phyloP scores from a whole-genome alignment of 2,113 vertebrate genomes.

The Hylia prasina region DNA sequence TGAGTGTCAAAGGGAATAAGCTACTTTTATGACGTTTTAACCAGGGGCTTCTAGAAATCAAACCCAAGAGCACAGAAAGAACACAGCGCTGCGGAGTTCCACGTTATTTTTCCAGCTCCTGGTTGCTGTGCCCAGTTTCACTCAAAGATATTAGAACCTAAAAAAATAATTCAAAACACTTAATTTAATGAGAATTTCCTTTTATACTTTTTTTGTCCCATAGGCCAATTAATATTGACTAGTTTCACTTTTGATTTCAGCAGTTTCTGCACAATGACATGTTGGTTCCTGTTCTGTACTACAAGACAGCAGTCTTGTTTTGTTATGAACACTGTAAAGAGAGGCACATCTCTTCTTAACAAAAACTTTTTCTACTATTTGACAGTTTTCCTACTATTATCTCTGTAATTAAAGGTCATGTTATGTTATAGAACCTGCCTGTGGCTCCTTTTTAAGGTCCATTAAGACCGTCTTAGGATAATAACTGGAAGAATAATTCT shows the following conservation, averaged over 20 bases:
- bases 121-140: background rate
- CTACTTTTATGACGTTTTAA: background rate
- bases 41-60: background rate
- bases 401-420: background rate
- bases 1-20: background rate
- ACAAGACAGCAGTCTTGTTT: background rate
- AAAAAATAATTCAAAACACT: background rate
- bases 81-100: background rate
- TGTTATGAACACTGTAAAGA: background rate
- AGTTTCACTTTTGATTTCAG: background rate
- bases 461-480: background rate
- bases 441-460: background rate
- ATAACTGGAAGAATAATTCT: background rate
- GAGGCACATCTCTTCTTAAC: background rate
- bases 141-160: background rate
- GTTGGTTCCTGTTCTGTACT: background rate
- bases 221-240: background rate
- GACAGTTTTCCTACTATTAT: background rate
- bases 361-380: background rate
- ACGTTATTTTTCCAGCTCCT: background rate
- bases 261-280: background rate
- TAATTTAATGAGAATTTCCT: background rate
- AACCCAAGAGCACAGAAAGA: background rate
- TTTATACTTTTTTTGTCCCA: background rate
- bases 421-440: background rate